Evolutionary conservation across 2,797 vertebrate genomes (phyloP).

Genomic region (Heterohyrax brucei): DNA sequence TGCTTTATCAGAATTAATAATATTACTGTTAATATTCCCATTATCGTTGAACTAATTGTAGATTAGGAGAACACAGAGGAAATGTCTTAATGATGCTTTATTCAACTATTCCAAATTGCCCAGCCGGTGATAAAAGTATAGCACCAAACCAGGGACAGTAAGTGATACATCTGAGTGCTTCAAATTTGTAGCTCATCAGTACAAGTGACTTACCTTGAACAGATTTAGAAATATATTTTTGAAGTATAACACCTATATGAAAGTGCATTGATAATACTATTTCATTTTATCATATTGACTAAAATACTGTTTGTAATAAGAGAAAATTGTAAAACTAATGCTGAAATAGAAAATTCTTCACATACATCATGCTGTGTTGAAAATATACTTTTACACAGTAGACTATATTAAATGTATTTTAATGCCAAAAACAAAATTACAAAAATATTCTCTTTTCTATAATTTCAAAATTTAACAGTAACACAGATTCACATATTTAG

Average conservation of each 20-base stretch:
- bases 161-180: slow-evolving; percentile 45
- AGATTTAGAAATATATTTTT: slow-evolving; percentile 45
- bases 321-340: slow-evolving; percentile 76
- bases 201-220: neutral
- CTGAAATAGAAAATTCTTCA: slow-evolving; percentile 72
- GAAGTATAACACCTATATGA: slow-evolving; percentile 31
- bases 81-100: slow-evolving; percentile 73
- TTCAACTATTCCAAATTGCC: slow-evolving; percentile 82
- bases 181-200: neutral
- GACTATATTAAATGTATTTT: slow-evolving; percentile 71
- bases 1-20: slow-evolving; percentile 64
- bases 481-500: slow-evolving; percentile 30
- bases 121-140: slow-evolving; percentile 76
- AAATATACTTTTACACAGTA: slow-evolving; percentile 68
- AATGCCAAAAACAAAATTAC: slow-evolving; percentile 28
- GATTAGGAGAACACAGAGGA: slow-evolving; percentile 41
- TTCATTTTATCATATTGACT: neutral
- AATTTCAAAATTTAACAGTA: neutral
- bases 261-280: neutral
- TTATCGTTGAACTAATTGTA: slow-evolving; percentile 16
- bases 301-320: slow-evolving; percentile 36
- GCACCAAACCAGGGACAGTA: slow-evolving; percentile 8
- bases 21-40: slow-evolving; percentile 26
- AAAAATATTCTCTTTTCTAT: slow-evolving; percentile 44
- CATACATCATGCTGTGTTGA: slow-evolving; percentile 38